Evolutionary conservation across 2,888 invertebrate species (phyloP), one percentile per base, ranked within the genome.

Genomic region (Scaptomyza parva): DNA sequence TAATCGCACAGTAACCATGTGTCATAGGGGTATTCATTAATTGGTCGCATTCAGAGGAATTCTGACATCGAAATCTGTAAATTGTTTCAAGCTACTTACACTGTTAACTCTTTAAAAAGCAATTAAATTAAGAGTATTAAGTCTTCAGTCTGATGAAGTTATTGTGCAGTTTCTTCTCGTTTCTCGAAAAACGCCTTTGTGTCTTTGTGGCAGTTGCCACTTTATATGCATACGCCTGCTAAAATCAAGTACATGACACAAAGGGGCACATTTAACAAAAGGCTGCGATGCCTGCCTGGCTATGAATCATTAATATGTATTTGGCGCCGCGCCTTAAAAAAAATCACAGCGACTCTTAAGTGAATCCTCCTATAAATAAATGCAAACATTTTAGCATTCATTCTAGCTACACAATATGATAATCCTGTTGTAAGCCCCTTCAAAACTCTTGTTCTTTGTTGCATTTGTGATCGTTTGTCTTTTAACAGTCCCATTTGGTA

Each of bases 261-360:
- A 69, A 64, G 55, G n/a, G 8, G 58, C 35, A 28, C 35, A 44
- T 53, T 52, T 20, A 28, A 50, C 26, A 40, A 57, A 26, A 45
- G 58, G 18, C 54, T 24, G 54, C 45, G 57, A 8, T 45, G 17
- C 35, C 48, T 45, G 17, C 35, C 48, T 66, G 43, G 60, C 39
- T 65, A 53, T 77, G 76, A 80, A 80, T 71, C 66, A 73, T 73
- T 77, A 73, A 57, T 66, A 64, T 70, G 22, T 35, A 26, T n/a
- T 37, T 37, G 22, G 57, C 26, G 57, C 20, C 39, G 26, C 50
- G 48, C 50, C 57, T 50, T 37, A n/a, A 35, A 47, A 44, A 17
- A 12, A 33, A 33, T 4, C 5, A n/a, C 33, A 30, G 44, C 44
- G 3, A 44, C 43, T 43, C 22, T 17, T 12, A 35, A 18, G 9